phyloP scores from a whole-genome alignment of 2,888 invertebrate species.

The Spatulosminthurus flaviceps region DNA sequence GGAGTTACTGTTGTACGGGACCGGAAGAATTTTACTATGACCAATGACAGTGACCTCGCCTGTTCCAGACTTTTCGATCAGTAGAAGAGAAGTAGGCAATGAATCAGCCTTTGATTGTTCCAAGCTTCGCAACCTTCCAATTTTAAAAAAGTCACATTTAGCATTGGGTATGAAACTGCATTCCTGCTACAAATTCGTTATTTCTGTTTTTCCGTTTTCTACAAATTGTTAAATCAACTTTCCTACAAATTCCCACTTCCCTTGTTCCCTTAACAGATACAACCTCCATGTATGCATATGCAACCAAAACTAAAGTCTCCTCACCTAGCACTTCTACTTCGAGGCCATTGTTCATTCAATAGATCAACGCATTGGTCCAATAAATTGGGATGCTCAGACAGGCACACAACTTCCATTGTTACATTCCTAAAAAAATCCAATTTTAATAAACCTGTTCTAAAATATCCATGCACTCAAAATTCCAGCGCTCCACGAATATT shows the following conservation, averaged over 20 bases:
- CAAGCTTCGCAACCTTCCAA: constrained; percentile 77
- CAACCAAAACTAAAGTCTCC: constrained; percentile 15
- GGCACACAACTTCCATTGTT: constrained; percentile 31
- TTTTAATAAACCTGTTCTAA: too few relatives aligned
- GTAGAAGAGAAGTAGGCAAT: constrained; percentile 67
- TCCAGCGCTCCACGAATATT: too few relatives aligned
- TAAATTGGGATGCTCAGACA: constrained; percentile 49
- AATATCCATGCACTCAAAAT: too few relatives aligned
- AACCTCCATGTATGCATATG: background rate
- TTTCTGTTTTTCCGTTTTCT: background rate
- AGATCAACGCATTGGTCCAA: constrained; percentile 75
- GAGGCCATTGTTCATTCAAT: constrained; percentile 87
- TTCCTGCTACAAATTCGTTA: background rate
- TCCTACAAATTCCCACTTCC: too few relatives aligned
- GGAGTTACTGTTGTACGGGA: constrained; percentile 75
- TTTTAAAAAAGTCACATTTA: constrained; percentile 39
- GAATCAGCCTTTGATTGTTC: constrained; percentile 67
- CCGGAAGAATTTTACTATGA: constrained; percentile 80
- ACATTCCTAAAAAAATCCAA: constrained; percentile 56
- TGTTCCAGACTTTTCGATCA: constrained; percentile 66
- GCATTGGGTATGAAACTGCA: background rate
- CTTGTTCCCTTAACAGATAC: too few relatives aligned
- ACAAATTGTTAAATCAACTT: constrained; percentile 27
- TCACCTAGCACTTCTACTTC: constrained; percentile 79
- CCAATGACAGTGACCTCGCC: constrained; percentile 73